A percentile compares a stretch with the other conserved stretches of the same genome.
phyloP scores from a whole-genome alignment of 1,140 invertebrate genomes.

The Drosophila nigrodunni region DNA sequence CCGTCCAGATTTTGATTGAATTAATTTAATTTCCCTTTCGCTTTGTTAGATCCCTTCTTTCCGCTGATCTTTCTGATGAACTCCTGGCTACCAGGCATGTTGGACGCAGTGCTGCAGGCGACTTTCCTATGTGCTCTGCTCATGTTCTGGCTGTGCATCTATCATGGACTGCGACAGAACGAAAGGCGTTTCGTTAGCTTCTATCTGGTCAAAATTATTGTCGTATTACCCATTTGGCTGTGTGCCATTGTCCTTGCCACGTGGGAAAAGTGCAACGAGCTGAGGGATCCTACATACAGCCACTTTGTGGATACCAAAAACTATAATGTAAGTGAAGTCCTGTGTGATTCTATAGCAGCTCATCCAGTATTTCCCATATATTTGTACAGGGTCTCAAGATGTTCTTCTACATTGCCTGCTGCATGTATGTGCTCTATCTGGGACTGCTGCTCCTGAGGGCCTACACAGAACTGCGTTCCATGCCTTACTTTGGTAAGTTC shows the following conservation, averaged over 20 bases:
- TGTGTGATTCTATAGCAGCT: neutral
- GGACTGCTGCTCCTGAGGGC: constrained; percentile 93
- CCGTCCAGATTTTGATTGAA: neutral
- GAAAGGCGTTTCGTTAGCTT: constrained; percentile 93
- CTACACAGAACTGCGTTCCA: constrained; percentile 96
- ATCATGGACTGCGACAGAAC: constrained; percentile 97
- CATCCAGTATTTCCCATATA: neutral
- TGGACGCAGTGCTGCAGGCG: constrained; percentile 95
- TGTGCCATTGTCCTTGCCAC: constrained; percentile 93
- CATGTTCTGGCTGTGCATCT: constrained; percentile 94
- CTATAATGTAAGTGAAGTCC: constrained; percentile 90
- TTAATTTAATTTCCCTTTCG: neutral
- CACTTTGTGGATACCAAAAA: constrained; percentile 94
- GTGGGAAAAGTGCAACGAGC: constrained; percentile 95
- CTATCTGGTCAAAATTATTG: constrained; percentile 95
- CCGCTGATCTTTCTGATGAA: constrained; percentile 95
- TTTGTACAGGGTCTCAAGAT: constrained; percentile 89
- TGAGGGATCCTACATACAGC: constrained; percentile 96
- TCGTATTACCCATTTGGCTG: constrained; percentile 95
- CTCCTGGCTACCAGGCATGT: constrained; percentile 95
- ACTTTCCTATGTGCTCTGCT: constrained; percentile 94
- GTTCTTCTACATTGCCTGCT: constrained; percentile 94
- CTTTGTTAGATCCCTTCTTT: constrained; percentile 93
- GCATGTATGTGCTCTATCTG: constrained; percentile 94
- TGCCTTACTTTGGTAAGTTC: constrained; percentile 97